Percentiles rank a stretch among this genome's conserved stretches.
Evolutionary conservation across 2,888 invertebrate genomes (phyloP).

Genomic region (Arge pagana): DNA sequence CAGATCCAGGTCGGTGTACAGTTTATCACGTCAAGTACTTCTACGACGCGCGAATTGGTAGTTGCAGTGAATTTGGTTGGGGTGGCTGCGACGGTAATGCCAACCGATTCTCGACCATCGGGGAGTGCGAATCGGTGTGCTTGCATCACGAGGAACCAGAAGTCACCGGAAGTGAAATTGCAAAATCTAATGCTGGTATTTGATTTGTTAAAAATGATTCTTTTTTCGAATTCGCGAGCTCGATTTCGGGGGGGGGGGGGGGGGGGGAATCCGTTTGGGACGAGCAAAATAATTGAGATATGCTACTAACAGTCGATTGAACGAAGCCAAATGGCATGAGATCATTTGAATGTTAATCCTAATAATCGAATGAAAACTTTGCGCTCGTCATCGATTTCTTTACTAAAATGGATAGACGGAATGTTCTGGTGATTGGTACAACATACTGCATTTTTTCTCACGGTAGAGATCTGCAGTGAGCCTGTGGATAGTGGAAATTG

Average conservation of each 20-base stretch:
- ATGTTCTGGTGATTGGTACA: too few species aligned
- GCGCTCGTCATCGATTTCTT: too few species aligned
- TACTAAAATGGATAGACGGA: too few species aligned
- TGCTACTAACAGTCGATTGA: not conserved
- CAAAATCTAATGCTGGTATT: conserved; percentile 51
- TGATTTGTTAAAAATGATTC: conserved; percentile 19
- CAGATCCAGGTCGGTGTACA: conserved; percentile 74
- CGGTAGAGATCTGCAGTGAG: conserved; percentile 69
- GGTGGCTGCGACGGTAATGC: conserved; percentile 86
- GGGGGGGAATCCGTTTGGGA: not conserved
- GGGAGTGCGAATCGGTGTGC: conserved; percentile 78
- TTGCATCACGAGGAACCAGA: conserved; percentile 64
- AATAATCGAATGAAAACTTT: too few species aligned
- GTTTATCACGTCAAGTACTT: conserved; percentile 70
- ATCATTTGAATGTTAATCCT: too few species aligned
- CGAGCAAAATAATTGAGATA: conserved; percentile 19
- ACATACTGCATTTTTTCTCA: too few species aligned
- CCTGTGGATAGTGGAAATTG: conserved; percentile 68
- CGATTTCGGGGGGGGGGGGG: too few species aligned
- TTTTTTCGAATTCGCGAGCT: not conserved
- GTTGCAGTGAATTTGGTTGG: conserved; percentile 74
- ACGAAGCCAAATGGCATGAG: too few species aligned
- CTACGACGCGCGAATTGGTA: conserved; percentile 66
- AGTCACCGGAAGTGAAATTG: conserved; percentile 54
- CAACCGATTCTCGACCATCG: conserved; percentile 77